Evolutionary conservation across 2,797 vertebrate genomes (phyloP).

Genomic region (Eutrigla gurnardus): DNA sequence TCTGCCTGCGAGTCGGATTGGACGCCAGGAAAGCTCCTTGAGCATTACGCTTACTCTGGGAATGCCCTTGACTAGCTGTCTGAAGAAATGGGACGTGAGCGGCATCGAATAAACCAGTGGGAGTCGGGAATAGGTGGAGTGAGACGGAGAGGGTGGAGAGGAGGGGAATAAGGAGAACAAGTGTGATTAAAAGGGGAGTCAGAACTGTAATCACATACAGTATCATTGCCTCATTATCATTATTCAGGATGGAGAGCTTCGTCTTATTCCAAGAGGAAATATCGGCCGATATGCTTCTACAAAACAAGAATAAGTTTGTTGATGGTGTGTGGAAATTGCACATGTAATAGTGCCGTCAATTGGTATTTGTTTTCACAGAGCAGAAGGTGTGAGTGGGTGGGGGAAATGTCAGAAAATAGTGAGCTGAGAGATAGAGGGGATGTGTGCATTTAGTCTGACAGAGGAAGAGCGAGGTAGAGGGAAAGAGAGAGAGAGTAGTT

Average conservation of each 20-base stretch:
- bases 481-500: slow-evolving; percentile 47
- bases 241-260: slow-evolving; percentile 25
- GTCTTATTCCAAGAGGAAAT: slow-evolving; percentile 7
- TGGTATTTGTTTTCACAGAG: slow-evolving; percentile 62
- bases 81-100: slow-evolving; percentile 76
- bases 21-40: slow-evolving; percentile 57
- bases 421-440: slow-evolving; percentile 58
- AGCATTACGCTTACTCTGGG: slow-evolving; percentile 84
- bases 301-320: slow-evolving; percentile 42
- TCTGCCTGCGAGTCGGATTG: slow-evolving; percentile 33
- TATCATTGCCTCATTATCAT: slow-evolving; percentile 46
- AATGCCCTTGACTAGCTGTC: slow-evolving; percentile 87
- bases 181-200: slow-evolving; percentile 23
- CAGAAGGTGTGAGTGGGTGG: slow-evolving; percentile 58
- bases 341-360: slow-evolving; percentile 26
- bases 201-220: slow-evolving; percentile 33
- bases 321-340: slow-evolving; percentile 22
- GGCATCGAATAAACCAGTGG: slow-evolving; percentile 60
- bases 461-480: slow-evolving; percentile 59
- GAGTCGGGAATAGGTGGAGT: slow-evolving; percentile 10
- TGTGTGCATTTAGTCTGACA: slow-evolving; percentile 69
- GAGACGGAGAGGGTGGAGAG: slow-evolving; percentile 8
- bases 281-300: slow-evolving; percentile 15
- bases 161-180: slow-evolving; percentile 2
- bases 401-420: slow-evolving; percentile 62